phyloP scores from a whole-genome alignment of 2,797 vertebrate genomes.

The Chelon auratus region DNA sequence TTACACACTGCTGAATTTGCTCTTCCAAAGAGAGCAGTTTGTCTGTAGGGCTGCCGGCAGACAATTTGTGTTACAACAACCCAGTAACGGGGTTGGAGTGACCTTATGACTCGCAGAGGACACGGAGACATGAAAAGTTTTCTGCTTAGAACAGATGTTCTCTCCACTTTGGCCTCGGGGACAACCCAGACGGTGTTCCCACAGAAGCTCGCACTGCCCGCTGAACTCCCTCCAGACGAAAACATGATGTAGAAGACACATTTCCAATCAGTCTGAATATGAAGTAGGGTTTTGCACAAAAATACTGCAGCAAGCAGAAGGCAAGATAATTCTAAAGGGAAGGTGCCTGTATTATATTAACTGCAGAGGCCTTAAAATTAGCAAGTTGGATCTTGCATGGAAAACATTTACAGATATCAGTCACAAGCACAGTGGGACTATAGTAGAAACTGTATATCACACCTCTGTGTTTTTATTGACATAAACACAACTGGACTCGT shows the following conservation, averaged over 20 bases:
- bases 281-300: slow-evolving; percentile 1
- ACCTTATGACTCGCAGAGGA: slow-evolving; percentile 68
- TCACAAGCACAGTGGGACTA: too few relatives aligned
- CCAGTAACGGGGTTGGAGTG: slow-evolving; percentile 46
- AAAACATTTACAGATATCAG: too few relatives aligned
- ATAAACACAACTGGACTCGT: too few relatives aligned
- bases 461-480: too few relatives aligned
- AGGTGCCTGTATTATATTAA: too few relatives aligned
- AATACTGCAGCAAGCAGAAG: neutral
- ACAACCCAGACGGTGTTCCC: slow-evolving; percentile 25
- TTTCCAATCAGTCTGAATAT: neutral
- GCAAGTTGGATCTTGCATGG: too few relatives aligned
- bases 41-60: slow-evolving; percentile 28
- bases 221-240: neutral
- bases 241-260: neutral
- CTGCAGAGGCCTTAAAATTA: too few relatives aligned
- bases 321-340: neutral
- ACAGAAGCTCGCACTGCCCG: slow-evolving; percentile 12
- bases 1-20: slow-evolving; percentile 36
- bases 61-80: slow-evolving; percentile 66
- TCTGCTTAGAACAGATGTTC: slow-evolving; percentile 77
- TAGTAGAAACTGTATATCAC: too few relatives aligned
- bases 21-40: slow-evolving; percentile 11
- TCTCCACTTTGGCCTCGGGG: slow-evolving; percentile 60
- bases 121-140: slow-evolving; percentile 62